Base-by-base conservation (phyloP, 1,140 invertebrate species). In the Leptonema lineaticorne region DNA sequence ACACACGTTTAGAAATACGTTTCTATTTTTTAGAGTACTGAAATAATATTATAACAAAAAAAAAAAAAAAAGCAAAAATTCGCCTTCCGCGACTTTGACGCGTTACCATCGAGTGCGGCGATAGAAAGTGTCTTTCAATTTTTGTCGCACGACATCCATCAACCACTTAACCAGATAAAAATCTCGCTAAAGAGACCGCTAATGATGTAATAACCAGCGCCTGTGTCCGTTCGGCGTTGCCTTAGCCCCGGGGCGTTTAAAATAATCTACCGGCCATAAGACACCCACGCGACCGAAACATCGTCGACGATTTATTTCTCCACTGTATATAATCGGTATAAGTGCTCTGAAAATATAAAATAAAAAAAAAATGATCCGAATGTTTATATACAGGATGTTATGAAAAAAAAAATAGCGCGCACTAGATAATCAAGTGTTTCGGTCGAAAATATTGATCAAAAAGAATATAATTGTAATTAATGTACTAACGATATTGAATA, bases 181-280 rank as follows among this genome's bases (percentile, higher is more conserved):
- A 72, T 69, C 63, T 59, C 26, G 48, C 48, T 69, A 72, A 72
- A 69, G 70, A 72, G 63, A 45, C 70, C 70, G 70, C 70, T 69
- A 69, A 72, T 72, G 70, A 72, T 72, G 70, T 69, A 72, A 71
- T 71, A 70, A 70, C 45, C 30, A 63, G 37, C 33, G 56, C 53
- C 20, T 11, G 50, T 48, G 63, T 56, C 68, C 63, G 27, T 18
- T 29, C 56, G 63, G 63, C 37, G 16, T 48, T 28, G 57, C 63
- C 63, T 20, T 9, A 41, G 37, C 11, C 37, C 9, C 37, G 9
- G 48, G 48, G 68, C 62, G 68, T 56, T 63, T n/a, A n/a, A n/a
- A n/a, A 24, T 58, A 64, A 69, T 65, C 6, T 64, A 28, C 59
- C 33, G 67, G 29, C 68, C 57, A 16, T 30, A 20, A 11, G 8